Conservation (phyloP, 2,888 invertebrate genomes). For the Drosophila falleni region DNA sequence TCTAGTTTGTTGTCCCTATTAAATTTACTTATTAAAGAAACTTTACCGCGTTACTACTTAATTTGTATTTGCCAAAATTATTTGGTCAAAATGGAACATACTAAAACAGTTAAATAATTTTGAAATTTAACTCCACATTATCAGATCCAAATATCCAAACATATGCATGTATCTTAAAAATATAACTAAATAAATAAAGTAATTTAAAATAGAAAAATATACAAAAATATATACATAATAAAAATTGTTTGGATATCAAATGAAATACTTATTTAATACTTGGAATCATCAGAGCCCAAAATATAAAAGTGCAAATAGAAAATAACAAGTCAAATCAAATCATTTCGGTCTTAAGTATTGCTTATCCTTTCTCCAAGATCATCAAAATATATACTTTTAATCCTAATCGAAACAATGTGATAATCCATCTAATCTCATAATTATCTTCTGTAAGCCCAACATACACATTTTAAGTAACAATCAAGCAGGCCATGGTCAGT, state of each 20-base stretch:
- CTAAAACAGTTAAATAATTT: background rate
- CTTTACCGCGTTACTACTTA: background rate
- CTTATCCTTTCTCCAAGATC: background rate
- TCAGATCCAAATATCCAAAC: no score
- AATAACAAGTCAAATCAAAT: no score
- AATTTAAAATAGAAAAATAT: background rate
- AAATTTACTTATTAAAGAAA: background rate
- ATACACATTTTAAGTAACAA: background rate
- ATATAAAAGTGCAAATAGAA: background rate
- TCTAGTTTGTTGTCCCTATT: background rate
- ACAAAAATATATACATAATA: no score
- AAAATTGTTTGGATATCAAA: background rate
- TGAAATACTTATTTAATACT: no score
- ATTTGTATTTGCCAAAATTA: background rate
- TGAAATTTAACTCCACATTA: no score
- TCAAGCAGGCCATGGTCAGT: constrained; percentile 14
- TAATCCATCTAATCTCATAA: background rate
- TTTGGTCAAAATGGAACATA: background rate
- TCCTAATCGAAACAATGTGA: background rate
- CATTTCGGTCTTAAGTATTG: background rate
- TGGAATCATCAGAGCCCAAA: background rate
- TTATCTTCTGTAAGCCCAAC: background rate
- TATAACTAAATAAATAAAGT: background rate
- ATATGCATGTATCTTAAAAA: no score
- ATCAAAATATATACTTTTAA: background rate